phyloP scores from a whole-genome alignment of 2,113 vertebrate species.

The Hemiprocne comata region DNA sequence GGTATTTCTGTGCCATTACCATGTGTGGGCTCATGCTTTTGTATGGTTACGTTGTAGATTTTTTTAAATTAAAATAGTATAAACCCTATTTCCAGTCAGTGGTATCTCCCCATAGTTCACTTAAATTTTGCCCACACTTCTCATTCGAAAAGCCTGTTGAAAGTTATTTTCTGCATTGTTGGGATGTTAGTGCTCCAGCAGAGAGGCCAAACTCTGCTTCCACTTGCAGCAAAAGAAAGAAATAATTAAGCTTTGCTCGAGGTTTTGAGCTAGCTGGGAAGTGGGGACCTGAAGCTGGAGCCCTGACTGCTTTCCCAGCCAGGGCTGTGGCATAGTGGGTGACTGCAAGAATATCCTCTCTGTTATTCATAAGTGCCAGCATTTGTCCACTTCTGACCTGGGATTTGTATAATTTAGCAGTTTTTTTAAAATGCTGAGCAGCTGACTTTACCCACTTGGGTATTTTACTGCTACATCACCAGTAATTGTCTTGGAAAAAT shows the following conservation, averaged over 20 bases:
- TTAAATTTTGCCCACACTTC: neutral
- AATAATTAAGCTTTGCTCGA: neutral
- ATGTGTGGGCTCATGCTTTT: neutral
- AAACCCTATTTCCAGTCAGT: neutral
- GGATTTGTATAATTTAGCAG: neutral
- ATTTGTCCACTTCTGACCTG: neutral
- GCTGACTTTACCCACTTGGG: neutral
- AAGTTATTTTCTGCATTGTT: neutral
- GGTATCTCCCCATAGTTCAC: neutral
- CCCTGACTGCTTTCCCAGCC: neutral
- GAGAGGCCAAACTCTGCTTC: neutral
- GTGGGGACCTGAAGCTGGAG: neutral
- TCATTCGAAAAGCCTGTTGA: neutral
- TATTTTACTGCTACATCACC: neutral
- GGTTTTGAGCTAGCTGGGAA: neutral
- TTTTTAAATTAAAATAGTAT: neutral
- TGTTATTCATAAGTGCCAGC: neutral
- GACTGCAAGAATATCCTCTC: neutral
- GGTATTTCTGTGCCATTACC: neutral
- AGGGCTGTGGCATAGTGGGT: neutral
- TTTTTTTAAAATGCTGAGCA: neutral
- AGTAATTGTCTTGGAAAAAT: neutral
- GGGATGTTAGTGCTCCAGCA: neutral
- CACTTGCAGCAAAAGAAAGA: neutral
- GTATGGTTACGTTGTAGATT: neutral